Evolutionary conservation across 2,888 invertebrate genomes (phyloP).

Genomic region (Hedya salicella): DNA sequence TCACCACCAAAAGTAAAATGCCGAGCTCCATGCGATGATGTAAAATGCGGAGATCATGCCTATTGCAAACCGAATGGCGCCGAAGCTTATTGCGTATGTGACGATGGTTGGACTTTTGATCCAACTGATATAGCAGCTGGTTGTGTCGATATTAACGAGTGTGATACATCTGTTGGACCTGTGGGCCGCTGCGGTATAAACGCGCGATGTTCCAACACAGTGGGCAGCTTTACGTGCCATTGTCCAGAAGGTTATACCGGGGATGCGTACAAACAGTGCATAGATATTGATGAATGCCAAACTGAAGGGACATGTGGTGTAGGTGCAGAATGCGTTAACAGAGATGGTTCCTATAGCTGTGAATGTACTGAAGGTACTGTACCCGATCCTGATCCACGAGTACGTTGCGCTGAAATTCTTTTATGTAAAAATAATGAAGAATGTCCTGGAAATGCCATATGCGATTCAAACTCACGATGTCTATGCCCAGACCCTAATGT

Average conservation of each 20-base stretch:
- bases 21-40: slow-evolving; percentile 96
- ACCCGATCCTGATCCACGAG: slow-evolving; percentile 93
- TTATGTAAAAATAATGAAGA: slow-evolving; percentile 90
- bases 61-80: slow-evolving; percentile 95
- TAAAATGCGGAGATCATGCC: slow-evolving; percentile 94
- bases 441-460: slow-evolving; percentile 96
- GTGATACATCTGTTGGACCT: slow-evolving; percentile 90
- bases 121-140: slow-evolving; percentile 95
- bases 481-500: slow-evolving; percentile 96
- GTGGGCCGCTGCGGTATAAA: slow-evolving; percentile 94
- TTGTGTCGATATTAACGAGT: slow-evolving; percentile 96
- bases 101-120: slow-evolving; percentile 97
- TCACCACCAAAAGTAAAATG: slow-evolving; percentile 92
- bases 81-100: slow-evolving; percentile 96
- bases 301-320: slow-evolving; percentile 89
- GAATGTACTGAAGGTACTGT: slow-evolving; percentile 92
- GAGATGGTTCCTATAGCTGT: slow-evolving; percentile 91
- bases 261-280: slow-evolving; percentile 92
- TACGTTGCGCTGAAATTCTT: slow-evolving; percentile 92
- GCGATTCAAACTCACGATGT: slow-evolving; percentile 91
- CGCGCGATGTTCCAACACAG: slow-evolving; percentile 91
- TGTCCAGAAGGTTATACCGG: slow-evolving; percentile 95
- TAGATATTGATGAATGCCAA: slow-evolving; percentile 93
- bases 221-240: slow-evolving; percentile 91
- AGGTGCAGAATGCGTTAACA: slow-evolving; percentile 92